These are phyloP conservation scores for Turritopsis rubra DNA, from an alignment of 30 jellyfish, hydroid and myxozoan genomes.

Conservation along the genomic window DNA sequence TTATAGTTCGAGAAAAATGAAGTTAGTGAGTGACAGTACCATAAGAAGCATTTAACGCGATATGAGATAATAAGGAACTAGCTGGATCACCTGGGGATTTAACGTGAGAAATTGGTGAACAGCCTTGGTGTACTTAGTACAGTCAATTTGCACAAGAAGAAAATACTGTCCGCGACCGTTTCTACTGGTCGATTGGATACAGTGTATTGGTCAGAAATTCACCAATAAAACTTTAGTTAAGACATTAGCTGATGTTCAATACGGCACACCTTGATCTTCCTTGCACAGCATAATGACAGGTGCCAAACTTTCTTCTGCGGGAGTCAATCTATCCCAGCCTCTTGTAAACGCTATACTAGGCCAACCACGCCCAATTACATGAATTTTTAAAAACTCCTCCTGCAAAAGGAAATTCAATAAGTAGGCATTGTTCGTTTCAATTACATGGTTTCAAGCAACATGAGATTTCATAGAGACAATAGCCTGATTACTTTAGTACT, in stretches of 20 bases:
- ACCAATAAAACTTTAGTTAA: neutral
- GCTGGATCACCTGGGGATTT: too few relatives aligned
- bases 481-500: too few relatives aligned
- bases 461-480: neutral
- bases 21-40: too few relatives aligned
- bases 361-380: conserved; percentile 76
- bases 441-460: neutral
- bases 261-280: neutral
- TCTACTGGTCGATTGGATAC: too few relatives aligned
- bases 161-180: too few relatives aligned
- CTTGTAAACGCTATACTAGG: conserved; percentile 45
- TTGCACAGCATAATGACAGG: neutral
- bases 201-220: too few relatives aligned
- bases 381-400: conserved; percentile 53
- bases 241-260: neutral
- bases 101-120: too few relatives aligned
- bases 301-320: conserved; percentile 33
- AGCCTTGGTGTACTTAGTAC: too few relatives aligned
- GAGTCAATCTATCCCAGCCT: conserved; percentile 78
- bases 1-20: too few relatives aligned
- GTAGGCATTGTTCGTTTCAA: neutral
- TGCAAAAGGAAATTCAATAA: neutral
- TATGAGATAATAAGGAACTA: neutral
- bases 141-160: too few relatives aligned
- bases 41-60: too few relatives aligned